Evolutionary conservation across 2,888 invertebrate genomes (phyloP).

Genomic region (Aphodius granarius): DNA sequence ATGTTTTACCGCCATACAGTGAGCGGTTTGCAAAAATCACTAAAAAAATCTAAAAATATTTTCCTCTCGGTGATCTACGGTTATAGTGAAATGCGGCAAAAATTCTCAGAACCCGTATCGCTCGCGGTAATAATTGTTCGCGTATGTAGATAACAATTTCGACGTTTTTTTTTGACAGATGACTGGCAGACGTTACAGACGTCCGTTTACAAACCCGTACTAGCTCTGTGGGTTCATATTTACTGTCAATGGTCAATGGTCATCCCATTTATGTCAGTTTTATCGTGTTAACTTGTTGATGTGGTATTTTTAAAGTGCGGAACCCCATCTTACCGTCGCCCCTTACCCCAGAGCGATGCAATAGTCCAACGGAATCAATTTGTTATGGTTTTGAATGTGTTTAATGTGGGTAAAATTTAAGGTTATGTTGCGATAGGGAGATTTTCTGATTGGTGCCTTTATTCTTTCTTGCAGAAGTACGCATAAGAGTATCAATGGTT

Average conservation of each 20-base stretch:
- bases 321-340: conserved; percentile 4
- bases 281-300: conserved; percentile 19
- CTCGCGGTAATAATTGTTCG: not conserved
- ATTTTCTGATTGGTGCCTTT: conserved; percentile 22
- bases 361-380: conserved; percentile 33
- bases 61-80: not conserved
- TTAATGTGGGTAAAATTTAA: conserved; percentile 47
- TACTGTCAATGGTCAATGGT: conserved; percentile 36
- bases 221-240: conserved; percentile 33
- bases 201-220: not conserved
- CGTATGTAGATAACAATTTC: not conserved
- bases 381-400: conserved; percentile 49
- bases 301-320: conserved; percentile 1
- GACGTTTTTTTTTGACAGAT: not conserved
- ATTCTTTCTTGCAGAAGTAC: conserved; percentile 43
- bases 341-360: conserved; percentile 15
- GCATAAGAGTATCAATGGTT: conserved; percentile 60
- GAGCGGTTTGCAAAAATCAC: not conserved
- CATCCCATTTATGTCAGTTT: conserved; percentile 35
- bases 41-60: not conserved
- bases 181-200: not conserved
- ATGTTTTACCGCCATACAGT: conserved; percentile 22
- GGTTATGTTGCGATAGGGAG: conserved; percentile 44
- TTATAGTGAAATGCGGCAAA: not conserved
- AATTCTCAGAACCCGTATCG: not conserved